Evolutionary conservation across 1,140 invertebrate genomes (phyloP).

Genomic region (Drosophila carrolli): DNA sequence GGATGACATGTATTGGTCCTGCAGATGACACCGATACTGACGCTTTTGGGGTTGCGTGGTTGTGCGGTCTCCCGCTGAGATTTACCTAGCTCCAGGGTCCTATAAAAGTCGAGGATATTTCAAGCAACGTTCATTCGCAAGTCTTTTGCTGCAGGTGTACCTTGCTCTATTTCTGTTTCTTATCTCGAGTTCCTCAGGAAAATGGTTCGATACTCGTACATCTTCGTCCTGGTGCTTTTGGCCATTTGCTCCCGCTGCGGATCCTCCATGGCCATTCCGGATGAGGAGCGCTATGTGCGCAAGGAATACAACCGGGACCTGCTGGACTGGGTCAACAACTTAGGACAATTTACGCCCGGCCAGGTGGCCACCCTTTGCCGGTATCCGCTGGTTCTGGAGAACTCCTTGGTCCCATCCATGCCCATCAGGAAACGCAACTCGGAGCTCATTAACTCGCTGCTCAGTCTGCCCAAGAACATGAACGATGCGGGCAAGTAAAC

Average conservation of each 20-base stretch:
- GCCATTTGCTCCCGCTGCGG: constrained; percentile 22
- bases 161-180: constrained; percentile 32
- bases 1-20: constrained; percentile 70
- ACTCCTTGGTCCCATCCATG: constrained; percentile 52
- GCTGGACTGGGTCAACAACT: constrained; percentile 69
- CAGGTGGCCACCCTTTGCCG: constrained; percentile 59
- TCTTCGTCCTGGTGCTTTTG: constrained; percentile 35
- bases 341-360: constrained; percentile 46
- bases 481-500: constrained; percentile 88
- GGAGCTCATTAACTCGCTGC: constrained; percentile 90
- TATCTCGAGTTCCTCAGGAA: not conserved
- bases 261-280: constrained; percentile 57
- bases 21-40: constrained; percentile 61
- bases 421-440: constrained; percentile 88
- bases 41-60: constrained; percentile 46
- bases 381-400: constrained; percentile 61
- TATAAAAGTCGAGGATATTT: constrained; percentile 48
- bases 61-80: constrained; percentile 51
- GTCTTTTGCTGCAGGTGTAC: constrained; percentile 28
- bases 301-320: constrained; percentile 81
- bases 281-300: constrained; percentile 81
- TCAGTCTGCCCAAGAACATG: constrained; percentile 89
- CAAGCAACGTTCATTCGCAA: constrained; percentile 53
- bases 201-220: constrained; percentile 43
- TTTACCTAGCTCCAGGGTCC: constrained; percentile 46